phyloP scores from a whole-genome alignment of 2,797 vertebrate genomes.

The Channallabes apus region DNA sequence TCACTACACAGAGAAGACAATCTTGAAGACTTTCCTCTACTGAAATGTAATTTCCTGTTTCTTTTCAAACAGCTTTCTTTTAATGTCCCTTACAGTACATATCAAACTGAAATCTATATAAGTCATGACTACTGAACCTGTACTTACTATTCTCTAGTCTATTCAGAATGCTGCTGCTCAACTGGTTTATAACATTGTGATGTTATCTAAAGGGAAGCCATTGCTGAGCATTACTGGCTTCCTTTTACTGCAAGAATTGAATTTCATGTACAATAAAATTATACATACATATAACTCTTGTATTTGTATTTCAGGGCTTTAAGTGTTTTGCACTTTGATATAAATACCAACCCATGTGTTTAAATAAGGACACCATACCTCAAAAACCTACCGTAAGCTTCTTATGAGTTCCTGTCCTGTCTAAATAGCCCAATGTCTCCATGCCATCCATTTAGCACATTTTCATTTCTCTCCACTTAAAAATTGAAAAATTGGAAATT shows the following conservation, averaged over 20 bases:
- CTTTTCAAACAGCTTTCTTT: background rate
- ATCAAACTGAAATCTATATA: background rate
- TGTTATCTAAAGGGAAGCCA: background rate
- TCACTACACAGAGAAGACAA: background rate
- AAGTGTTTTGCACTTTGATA: background rate
- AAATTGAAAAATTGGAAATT: too few species aligned
- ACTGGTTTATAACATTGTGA: background rate
- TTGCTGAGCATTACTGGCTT: background rate
- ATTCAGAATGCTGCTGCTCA: background rate
- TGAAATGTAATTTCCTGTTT: background rate
- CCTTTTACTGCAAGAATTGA: background rate
- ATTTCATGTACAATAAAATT: background rate
- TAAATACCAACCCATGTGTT: background rate
- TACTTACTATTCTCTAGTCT: background rate
- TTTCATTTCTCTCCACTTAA: background rate
- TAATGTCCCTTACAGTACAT: background rate
- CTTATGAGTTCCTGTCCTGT: background rate
- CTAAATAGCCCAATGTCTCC: background rate
- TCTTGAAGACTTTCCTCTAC: background rate
- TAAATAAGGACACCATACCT: background rate
- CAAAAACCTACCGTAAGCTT: background rate
- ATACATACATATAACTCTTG: background rate
- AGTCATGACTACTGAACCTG: background rate
- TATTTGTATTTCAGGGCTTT: background rate
- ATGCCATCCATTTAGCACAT: background rate